Evolutionary conservation across 2,797 vertebrate species (phyloP).

Genomic region (Apodemus agrarius): DNA sequence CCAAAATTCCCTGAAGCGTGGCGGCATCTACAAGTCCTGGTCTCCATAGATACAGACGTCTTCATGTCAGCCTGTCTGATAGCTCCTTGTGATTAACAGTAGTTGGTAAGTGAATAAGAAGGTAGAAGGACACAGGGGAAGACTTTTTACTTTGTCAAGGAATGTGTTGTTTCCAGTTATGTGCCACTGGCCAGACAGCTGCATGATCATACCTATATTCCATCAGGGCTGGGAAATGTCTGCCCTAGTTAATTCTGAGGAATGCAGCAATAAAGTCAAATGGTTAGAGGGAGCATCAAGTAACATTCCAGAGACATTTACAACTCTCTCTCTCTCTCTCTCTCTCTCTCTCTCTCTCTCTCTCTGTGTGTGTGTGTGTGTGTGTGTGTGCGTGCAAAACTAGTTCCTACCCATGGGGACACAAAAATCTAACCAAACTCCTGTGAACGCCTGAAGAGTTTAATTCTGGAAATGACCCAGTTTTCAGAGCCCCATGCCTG

Average conservation of each 20-base stretch:
- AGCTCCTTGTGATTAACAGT: background rate
- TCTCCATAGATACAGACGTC: background rate
- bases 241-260: background rate
- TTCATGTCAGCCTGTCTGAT: background rate
- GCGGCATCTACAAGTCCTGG: background rate
- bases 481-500: background rate
- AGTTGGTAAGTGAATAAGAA: background rate
- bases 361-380: no score
- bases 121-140: background rate
- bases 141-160: background rate
- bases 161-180: background rate
- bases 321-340: no score
- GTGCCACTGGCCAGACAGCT: background rate
- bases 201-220: background rate
- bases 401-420: background rate
- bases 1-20: background rate
- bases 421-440: slow-evolving; percentile 32
- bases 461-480: slow-evolving; percentile 10
- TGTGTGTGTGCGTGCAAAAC: background rate
- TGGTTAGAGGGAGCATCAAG: background rate
- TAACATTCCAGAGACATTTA: background rate
- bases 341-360: no score
- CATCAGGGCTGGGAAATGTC: background rate
- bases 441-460: background rate
- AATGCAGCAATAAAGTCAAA: background rate